These are phyloP conservation scores for Labroides dimidiatus DNA, from an alignment of 2,797 vertebrate species.

Conservation along the genomic window DNA sequence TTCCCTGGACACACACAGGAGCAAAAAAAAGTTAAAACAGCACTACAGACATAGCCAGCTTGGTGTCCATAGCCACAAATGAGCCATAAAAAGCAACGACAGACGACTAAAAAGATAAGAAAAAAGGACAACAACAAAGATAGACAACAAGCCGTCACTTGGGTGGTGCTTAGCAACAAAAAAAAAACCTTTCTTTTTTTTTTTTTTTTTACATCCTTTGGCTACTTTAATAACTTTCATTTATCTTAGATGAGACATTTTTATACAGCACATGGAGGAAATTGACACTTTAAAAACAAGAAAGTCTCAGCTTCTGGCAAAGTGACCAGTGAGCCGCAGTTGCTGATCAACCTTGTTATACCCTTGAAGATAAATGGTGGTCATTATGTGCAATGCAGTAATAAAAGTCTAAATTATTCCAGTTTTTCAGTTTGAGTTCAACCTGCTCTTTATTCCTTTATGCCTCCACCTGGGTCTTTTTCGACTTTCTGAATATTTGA, in stretches of 20 bases:
- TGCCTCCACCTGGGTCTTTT: not conserved
- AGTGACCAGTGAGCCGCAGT: conserved; percentile 15
- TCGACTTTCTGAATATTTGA: not conserved
- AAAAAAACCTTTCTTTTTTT: too few species aligned
- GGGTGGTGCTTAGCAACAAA: too few species aligned
- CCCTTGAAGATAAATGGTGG: conserved; percentile 21
- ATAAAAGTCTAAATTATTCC: conserved; percentile 9
- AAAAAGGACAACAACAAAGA: too few species aligned
- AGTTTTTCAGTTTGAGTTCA: conserved; percentile 10
- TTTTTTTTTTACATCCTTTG: too few species aligned
- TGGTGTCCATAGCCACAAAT: too few species aligned
- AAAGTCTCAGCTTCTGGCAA: conserved; percentile 22
- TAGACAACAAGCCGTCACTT: too few species aligned
- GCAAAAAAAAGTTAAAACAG: too few species aligned
- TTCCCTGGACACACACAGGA: too few species aligned
- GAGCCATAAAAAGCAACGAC: too few species aligned
- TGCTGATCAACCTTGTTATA: conserved; percentile 26
- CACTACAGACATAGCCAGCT: too few species aligned
- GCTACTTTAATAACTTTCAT: not conserved
- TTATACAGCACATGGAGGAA: conserved; percentile 19
- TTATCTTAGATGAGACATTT: conserved; percentile 13
- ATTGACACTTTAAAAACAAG: conserved; percentile 14
- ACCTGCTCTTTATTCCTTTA: not conserved
- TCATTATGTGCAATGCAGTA: conserved; percentile 24
- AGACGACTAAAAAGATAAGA: too few species aligned